Percentiles rank a stretch among this genome's conserved stretches.
Evolutionary conservation across 1,140 invertebrate genomes (phyloP).

Genomic region (Drosophila novamexicana): DNA sequence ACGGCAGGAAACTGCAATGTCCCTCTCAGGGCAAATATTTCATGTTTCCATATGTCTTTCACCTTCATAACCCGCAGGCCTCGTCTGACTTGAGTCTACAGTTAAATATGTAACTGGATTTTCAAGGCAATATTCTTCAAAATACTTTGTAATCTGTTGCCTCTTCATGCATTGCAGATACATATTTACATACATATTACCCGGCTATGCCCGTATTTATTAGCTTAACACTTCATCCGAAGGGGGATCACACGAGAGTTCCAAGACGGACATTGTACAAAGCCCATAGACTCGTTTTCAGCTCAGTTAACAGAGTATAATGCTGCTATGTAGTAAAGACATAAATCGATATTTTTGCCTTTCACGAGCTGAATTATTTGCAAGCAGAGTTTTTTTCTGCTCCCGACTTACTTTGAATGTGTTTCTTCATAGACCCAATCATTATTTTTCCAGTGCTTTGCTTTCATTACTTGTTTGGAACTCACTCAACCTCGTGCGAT

Average conservation of each 20-base stretch:
- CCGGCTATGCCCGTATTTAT: too few relatives aligned
- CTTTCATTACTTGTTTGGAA: constrained; percentile 71
- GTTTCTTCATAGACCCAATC: constrained; percentile 60
- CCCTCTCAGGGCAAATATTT: constrained; percentile 57
- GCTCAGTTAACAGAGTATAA: too few relatives aligned
- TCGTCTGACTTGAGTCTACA: constrained; percentile 9
- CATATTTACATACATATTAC: too few relatives aligned
- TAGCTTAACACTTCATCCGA: too few relatives aligned
- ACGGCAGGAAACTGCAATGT: constrained; percentile 11
- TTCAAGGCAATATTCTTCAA: constrained; percentile 46
- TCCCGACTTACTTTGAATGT: constrained; percentile 56
- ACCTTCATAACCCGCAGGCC: too few relatives aligned
- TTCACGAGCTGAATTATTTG: constrained; percentile 31
- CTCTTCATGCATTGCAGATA: not conserved
- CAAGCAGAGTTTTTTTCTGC: constrained; percentile 55
- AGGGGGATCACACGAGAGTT: too few relatives aligned
- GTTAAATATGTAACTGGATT: constrained; percentile 26
- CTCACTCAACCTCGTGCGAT: constrained; percentile 9
- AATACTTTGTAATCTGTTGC: constrained; percentile 41
- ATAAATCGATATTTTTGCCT: constrained; percentile 74
- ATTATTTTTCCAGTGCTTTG: constrained; percentile 79
- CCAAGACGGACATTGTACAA: too few relatives aligned
- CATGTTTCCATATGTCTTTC: constrained; percentile 37
- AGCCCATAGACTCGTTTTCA: too few relatives aligned
- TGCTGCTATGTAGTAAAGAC: constrained; percentile 21